Base-by-base conservation (phyloP, 1,140 invertebrate genomes). In the Drosophila bifasciata region DNA sequence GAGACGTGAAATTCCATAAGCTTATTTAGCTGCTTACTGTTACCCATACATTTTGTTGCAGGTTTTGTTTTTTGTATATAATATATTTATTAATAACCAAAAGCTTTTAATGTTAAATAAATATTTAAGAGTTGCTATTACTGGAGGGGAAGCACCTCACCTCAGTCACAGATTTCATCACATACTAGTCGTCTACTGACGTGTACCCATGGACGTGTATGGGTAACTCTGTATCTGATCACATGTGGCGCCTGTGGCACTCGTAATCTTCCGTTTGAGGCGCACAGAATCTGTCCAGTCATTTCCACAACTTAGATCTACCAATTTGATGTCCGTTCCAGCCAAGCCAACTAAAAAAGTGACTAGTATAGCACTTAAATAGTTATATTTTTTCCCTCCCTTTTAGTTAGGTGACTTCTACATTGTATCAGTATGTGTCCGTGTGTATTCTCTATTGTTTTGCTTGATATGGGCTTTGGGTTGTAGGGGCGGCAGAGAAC, bases 221-320 rank as follows among this genome's bases (percentile, higher is more conserved):
- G 8, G 2, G 5, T 44, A 56, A n/a, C n/a, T 41, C 53, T 40
- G 50, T 44, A 55, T 57, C 23, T 28, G 46, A 23, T 68, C 64
- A 67, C 64, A 68, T 53, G 64, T 67, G 48, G 46, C 63, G 21
- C 64, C 55, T 57, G 16, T 32, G 19, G 19, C 66, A 68, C 66
- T 68, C 64, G 48, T 68, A 68, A 68, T 68, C 64, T 46, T 2
- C 5, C 21, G 21, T 8, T 9, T 21, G 4, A 2, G 28, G 28
- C 28, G 9, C 3, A 28, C 32, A 13, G 32, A 36, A 64, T 66
- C 41, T 53, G 62, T 43, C 49, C 53, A 68, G 32, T 67, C 62
- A 68, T 68, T 41, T 43, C 41, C 17, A 43, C 49, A 68, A 55
- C 67, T 13, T 53, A 32, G 41, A 67, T 64, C 44, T 44, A 48